Base-by-base conservation (phyloP, 2,888 invertebrate genomes). In the Oscheius onirici region DNA sequence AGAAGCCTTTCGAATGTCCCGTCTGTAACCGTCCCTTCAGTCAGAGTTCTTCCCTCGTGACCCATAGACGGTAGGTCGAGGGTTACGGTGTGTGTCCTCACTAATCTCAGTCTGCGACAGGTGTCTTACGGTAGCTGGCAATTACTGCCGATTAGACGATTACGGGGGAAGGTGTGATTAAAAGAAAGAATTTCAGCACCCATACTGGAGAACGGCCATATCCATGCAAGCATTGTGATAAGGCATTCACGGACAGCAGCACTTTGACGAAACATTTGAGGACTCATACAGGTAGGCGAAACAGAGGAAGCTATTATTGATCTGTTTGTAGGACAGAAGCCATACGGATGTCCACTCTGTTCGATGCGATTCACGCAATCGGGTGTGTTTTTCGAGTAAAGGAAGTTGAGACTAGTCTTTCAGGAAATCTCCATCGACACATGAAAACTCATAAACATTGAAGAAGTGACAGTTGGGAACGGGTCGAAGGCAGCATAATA, bases 231-330 rank as follows among this genome's bases (percentile, higher is more conserved):
- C 92, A 95, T 85, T 99, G 99, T 90, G 95, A 95, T 88, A 99
- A 99, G 88, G 95, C 97, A 2, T 99, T 99, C 89, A 97, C 97
- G 3, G 97, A 99, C 89, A 96, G 96, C 87, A 97, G 97, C 44
- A 99, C 97, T 1, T 90, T 99, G 69, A 99, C 97, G 66, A 97
- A 99, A 89, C 97, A 97, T 89, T 90, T 97, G 77, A 91, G 96
- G 84, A 95, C 97, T 87, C 91, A 93, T 88, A 92, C 92, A 66
- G 90, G 90, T 97, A 96, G 88, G 58, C 51, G 40, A 49, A 13
- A 13, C 41, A 10, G 15, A 15, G 6, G 46, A 44, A 17, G 44
- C 1, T 10, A n/a, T n/a, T n/a, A 8, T 24, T 46, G 41, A 3
- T 69, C 24, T 28, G 1, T 40, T 54, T 81, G 40, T 49, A 80